Base-by-base conservation (phyloP, 1,140 invertebrate species). In the Bombus waltoni region DNA sequence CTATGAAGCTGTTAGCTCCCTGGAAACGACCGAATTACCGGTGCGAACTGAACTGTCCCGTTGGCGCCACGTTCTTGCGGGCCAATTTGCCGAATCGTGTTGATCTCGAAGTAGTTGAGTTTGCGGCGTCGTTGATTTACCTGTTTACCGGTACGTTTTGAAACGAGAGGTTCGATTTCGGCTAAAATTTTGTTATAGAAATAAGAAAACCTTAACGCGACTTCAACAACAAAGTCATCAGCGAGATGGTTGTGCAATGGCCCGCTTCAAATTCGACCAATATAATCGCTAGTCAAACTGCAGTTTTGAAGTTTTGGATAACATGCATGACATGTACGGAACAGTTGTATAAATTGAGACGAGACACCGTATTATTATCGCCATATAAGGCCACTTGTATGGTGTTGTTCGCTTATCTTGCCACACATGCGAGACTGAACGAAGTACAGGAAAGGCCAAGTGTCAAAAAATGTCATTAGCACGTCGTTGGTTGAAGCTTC, bases 1-100 rank as follows among this genome's bases (percentile, higher is more conserved):
- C 77, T 85, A 80, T 73, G 83, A 85, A 85, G 83, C 83, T 85
- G 83, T 85, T 79, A 80, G 57, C 40, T 47, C 40, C 13, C 32
- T 28, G 77, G 3, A 77, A 83, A 77, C 11, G 47, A 25, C 25
- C 70, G 22, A 44, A 59, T 83, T 82, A 47, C 40, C 25, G 40
- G 18, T 35, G 59, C 53, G 53, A 81, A 74, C 73, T 42, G 35
- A 15, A 57, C 62, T 59, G 62, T 75, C 35, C 35, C 32, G n/a
- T 68, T 75, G 47, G 81, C 73, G 73, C 73, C 53, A 8, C n/a
- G 18, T 74, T 74, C 71, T 82, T 74, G 53, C 40, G 0, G 57
- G 1, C 3, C 38, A 68, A 22, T 68, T 38, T 68, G 8, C 6
- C 18, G 66, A 68, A 68, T 40, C 10, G 10, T 25, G 38, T 25